Evolutionary conservation across 2,888 invertebrate genomes (phyloP), one percentile per base, ranked within the genome.

Genomic region (Lasioglossum zephyrum): DNA sequence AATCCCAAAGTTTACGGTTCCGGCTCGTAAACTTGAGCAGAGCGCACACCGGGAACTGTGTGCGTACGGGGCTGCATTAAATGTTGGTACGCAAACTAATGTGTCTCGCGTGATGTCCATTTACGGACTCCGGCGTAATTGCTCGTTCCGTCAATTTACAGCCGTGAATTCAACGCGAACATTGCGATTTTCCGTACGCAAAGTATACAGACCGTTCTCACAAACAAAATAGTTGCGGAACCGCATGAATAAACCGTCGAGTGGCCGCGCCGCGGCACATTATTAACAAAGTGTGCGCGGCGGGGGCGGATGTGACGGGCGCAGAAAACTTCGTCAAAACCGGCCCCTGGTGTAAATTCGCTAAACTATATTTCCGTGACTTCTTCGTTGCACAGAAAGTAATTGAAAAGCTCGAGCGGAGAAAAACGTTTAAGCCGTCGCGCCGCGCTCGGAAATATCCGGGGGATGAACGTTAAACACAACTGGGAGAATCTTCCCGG

Each of bases 141-240:
- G 86, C 87, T 86, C 86, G 87, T 87, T 87, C 81, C 86, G 77
- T 81, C 86, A 72, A 86, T 87, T 86, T 79, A 73, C 86, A 79
- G 86, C 70, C 22, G 78, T 75, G 73, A 60, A 87, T 87, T 84
- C 81, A 84, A 63, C 66, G 74, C 73, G 74, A 44, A 53, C 81
- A 81, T 79, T 81, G 81, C 77, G 86, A 82, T 76, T 81, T 70
- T 84, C 49, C 81, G 74, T 41, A 11, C 41, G 79, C 76, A 80
- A 76, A 86, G 83, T 77, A 84, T 86, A 79, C 75, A 63, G 75
- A 39, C 60, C 60, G 22, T 0, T 69, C 70, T 31, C 60, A 69
- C 63, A 63, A 79, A 83, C 77, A 66, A 83, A 87, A 87, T 87
- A 80, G 87, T 83, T 86, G 73, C 81, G 31, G 78, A 47, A 81